These are phyloP conservation scores for Scrobipalpa costella DNA, from an alignment of 2,888 invertebrate genomes.

Conservation along the genomic window DNA sequence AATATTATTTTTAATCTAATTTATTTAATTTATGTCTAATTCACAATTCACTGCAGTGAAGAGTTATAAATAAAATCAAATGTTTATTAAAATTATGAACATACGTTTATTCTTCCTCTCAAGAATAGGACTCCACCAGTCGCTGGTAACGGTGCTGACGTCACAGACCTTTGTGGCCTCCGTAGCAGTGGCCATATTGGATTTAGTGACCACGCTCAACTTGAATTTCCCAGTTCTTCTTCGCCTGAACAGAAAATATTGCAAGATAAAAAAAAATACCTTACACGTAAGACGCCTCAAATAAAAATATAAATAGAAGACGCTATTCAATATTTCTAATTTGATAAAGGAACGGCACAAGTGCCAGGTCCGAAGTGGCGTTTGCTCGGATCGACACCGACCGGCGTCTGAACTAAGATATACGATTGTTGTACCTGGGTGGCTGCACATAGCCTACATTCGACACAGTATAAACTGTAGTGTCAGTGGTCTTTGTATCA, in stretches of 20 bases:
- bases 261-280: no score
- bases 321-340: no score
- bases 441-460: not conserved
- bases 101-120: slow-evolving; percentile 45
- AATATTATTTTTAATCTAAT: not conserved
- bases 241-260: not conserved
- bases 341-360: no score
- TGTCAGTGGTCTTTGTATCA: not conserved
- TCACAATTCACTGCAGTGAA: no score
- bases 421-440: not conserved
- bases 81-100: not conserved
- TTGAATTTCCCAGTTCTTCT: slow-evolving; percentile 24
- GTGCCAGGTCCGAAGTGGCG: no score
- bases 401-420: no score
- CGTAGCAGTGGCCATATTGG: slow-evolving; percentile 49
- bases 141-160: slow-evolving; percentile 53
- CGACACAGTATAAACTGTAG: not conserved
- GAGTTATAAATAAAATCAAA: no score
- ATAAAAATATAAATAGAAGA: no score
- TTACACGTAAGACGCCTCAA: no score
- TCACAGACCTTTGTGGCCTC: slow-evolving; percentile 44
- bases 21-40: no score
- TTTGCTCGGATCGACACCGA: no score
- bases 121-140: slow-evolving; percentile 65
- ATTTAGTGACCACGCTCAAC: slow-evolving; percentile 41